Conservation (phyloP, 2,113 vertebrate genomes). For the Platysteira castanea region DNA sequence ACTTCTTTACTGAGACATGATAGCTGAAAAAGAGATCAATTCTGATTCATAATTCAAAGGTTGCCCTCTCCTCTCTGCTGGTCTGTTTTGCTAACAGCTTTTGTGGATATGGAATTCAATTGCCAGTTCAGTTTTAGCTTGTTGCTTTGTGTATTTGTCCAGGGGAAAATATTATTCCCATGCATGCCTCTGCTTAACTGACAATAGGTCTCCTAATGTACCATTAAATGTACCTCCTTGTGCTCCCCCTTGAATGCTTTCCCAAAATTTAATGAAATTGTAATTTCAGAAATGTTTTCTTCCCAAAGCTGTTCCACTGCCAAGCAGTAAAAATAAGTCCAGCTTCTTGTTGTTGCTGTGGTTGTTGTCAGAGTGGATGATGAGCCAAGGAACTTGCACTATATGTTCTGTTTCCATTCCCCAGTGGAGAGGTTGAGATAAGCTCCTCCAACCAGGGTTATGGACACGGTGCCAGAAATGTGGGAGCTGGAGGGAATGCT, state of each 20-base stretch:
- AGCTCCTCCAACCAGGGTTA: not conserved
- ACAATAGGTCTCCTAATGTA: not conserved
- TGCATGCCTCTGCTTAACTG: not conserved
- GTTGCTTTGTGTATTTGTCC: not conserved
- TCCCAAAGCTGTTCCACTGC: not conserved
- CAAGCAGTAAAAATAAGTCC: conserved; percentile 39
- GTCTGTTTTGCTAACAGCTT: not conserved
- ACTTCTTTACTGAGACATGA: not conserved
- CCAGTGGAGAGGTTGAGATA: conserved; percentile 32
- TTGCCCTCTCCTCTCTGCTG: not conserved
- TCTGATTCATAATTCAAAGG: not conserved
- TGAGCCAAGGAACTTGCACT: conserved; percentile 52
- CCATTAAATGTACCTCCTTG: not conserved
- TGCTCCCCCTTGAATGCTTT: not conserved
- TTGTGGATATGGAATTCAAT: not conserved
- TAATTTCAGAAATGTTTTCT: conserved; percentile 8
- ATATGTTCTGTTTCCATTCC: conserved; percentile 49
- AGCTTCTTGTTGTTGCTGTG: conserved; percentile 28
- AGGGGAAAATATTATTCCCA: not conserved
- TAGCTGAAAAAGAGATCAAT: not conserved
- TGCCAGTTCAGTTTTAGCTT: not conserved
- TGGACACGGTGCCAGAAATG: conserved; percentile 23
- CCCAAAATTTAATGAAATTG: conserved; percentile 19
- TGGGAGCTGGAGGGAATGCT: conserved; percentile 9
- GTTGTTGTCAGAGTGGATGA: not conserved